phyloP scores from a whole-genome alignment of 2,797 vertebrate species.

The Urosaurus nigricauda region DNA sequence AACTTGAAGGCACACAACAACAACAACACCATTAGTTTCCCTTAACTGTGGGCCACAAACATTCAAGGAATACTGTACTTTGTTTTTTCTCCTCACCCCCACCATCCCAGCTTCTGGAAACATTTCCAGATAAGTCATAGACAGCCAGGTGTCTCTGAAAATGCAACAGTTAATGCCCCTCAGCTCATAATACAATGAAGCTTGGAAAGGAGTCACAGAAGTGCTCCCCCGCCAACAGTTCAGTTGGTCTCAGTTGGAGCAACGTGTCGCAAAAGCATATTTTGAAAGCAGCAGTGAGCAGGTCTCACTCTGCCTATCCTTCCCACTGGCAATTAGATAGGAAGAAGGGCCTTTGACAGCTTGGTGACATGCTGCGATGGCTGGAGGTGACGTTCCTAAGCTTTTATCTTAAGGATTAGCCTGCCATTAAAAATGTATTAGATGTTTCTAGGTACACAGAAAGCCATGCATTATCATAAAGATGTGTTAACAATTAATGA shows the following conservation, averaged over 20 bases:
- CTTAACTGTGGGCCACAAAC: slow-evolving; percentile 46
- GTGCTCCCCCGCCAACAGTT: slow-evolving; percentile 75
- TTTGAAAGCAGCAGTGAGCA: slow-evolving; percentile 68
- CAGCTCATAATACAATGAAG: slow-evolving; percentile 71
- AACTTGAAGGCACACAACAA: not conserved
- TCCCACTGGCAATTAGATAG: slow-evolving; percentile 73
- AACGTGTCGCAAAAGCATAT: slow-evolving; percentile 78
- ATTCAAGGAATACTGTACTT: slow-evolving; percentile 8
- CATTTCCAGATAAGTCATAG: slow-evolving; percentile 57
- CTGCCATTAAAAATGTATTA: slow-evolving; percentile 85
- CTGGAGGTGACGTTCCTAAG: slow-evolving; percentile 80
- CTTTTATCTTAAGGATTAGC: slow-evolving; percentile 82
- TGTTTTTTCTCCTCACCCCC: slow-evolving; percentile 19
- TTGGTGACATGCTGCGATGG: slow-evolving; percentile 72
- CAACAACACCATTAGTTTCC: slow-evolving; percentile 24
- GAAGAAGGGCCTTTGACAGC: slow-evolving; percentile 74
- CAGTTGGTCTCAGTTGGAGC: slow-evolving; percentile 85
- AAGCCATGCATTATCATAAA: slow-evolving; percentile 78
- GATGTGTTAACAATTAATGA: slow-evolving; percentile 89
- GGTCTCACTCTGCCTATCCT: slow-evolving; percentile 68
- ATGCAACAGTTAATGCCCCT: slow-evolving; percentile 67
- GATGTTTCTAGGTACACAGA: slow-evolving; percentile 81
- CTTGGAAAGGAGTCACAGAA: slow-evolving; percentile 81
- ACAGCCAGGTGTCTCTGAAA: slow-evolving; percentile 56
- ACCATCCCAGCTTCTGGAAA: slow-evolving; percentile 30